Evolutionary conservation across 2,888 invertebrate genomes (phyloP).

Genomic region (Lissocephala sabroskyi): DNA sequence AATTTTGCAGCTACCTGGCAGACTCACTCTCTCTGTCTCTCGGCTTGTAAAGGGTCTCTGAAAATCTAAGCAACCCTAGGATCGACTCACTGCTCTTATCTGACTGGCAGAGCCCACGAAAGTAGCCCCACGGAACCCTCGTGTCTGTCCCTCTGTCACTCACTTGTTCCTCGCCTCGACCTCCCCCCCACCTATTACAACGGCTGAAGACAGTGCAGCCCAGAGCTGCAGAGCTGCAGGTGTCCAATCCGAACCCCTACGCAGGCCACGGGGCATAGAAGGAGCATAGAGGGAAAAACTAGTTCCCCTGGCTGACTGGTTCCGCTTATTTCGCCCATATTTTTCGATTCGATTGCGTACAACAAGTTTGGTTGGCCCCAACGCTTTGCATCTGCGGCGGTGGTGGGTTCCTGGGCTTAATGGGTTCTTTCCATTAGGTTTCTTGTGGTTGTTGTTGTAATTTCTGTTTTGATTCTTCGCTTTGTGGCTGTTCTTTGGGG

Average conservation of each 20-base stretch:
- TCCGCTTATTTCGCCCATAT: conserved; percentile 56
- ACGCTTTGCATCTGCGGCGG: conserved; percentile 61
- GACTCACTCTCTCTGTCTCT: too few relatives aligned
- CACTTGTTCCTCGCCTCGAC: conserved; percentile 43
- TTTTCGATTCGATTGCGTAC: conserved; percentile 61
- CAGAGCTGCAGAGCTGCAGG: conserved; percentile 53
- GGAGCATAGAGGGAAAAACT: conserved; percentile 40
- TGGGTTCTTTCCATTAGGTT: conserved; percentile 22
- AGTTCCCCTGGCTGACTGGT: conserved; percentile 33
- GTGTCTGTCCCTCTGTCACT: conserved; percentile 17
- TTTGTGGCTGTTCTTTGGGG: conserved; percentile 39
- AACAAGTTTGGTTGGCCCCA: conserved; percentile 49
- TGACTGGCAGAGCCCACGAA: conserved; percentile 13
- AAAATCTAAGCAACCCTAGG: conserved; percentile 31
- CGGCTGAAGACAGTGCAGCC: conserved; percentile 30
- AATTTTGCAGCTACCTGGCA: conserved; percentile 45
- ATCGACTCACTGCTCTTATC: conserved; percentile 25
- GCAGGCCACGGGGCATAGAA: conserved; percentile 51
- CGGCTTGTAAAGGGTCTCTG: too few relatives aligned
- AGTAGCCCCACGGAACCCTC: conserved; percentile 24
- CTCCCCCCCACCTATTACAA: conserved; percentile 44
- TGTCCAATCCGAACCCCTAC: conserved; percentile 70
- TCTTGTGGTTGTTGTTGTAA: conserved; percentile 27
- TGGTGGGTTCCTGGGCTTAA: conserved; percentile 13
- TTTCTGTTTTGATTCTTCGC: conserved; percentile 44